These are phyloP conservation scores for Cydia splendana DNA, from an alignment of 1,140 invertebrate genomes.

Conservation along the genomic window DNA sequence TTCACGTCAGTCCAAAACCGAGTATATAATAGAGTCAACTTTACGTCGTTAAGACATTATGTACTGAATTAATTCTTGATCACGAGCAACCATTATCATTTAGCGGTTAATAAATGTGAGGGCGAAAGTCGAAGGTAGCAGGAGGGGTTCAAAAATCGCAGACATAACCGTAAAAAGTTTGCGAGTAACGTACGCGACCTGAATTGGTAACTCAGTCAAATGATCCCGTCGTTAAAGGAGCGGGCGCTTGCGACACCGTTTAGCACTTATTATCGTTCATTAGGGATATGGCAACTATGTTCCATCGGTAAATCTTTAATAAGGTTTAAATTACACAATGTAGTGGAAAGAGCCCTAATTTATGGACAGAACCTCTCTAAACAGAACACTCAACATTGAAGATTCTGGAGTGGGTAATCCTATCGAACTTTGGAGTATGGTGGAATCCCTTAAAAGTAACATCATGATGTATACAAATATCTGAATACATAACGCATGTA, in stretches of 20 bases:
- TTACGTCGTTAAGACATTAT: slow-evolving; percentile 41
- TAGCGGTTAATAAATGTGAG: slow-evolving; percentile 65
- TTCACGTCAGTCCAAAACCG: neutral
- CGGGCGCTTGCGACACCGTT: slow-evolving; percentile 25
- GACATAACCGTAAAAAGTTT: slow-evolving; percentile 69
- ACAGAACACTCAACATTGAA: no score
- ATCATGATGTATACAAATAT: no score
- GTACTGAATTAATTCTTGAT: slow-evolving; percentile 55
- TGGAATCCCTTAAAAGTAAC: no score
- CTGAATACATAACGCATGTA: no score
- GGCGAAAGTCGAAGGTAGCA: slow-evolving; percentile 56
- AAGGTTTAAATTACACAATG: no score
- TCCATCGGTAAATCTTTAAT: neutral
- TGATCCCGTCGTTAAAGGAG: slow-evolving; percentile 53
- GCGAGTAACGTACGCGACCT: slow-evolving; percentile 55
- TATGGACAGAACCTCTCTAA: no score
- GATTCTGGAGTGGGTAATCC: no score
- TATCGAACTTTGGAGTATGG: no score
- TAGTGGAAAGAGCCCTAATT: no score
- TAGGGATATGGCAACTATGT: slow-evolving; percentile 1
- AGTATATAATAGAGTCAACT: slow-evolving; percentile 23
- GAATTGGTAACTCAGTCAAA: slow-evolving; percentile 59
- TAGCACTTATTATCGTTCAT: slow-evolving; percentile 27
- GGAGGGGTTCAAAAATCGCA: slow-evolving; percentile 59
- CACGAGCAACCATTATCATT: slow-evolving; percentile 61